phyloP scores from a whole-genome alignment of 2,888 invertebrate genomes.

The Lutraria lutraria region DNA sequence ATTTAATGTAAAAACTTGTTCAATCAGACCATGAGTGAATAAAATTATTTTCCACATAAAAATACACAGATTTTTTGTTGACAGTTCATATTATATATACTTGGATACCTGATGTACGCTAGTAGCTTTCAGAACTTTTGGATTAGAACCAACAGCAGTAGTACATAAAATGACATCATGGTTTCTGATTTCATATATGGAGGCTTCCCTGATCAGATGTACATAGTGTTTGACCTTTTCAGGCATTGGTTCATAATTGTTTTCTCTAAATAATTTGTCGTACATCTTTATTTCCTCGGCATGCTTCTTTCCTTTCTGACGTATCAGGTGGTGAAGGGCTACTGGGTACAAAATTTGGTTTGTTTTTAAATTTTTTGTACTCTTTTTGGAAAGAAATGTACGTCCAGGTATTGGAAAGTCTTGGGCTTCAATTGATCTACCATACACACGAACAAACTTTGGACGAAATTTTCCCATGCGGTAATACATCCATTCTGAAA shows the following conservation, averaged over 20 bases:
- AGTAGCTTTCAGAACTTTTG: conserved; percentile 58
- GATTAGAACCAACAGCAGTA: conserved; percentile 73
- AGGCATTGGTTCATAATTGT: conserved; percentile 42
- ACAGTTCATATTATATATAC: no score
- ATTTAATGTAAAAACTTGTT: no score
- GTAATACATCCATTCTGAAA: conserved; percentile 46
- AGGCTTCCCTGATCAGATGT: conserved; percentile 60
- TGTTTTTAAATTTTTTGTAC: conserved; percentile 55
- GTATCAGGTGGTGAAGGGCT: conserved; percentile 75
- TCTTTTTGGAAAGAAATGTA: conserved; percentile 62
- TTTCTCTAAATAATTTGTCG: conserved; percentile 61
- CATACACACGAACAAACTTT: conserved; percentile 81
- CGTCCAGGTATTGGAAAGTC: conserved; percentile 81
- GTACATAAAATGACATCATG: conserved; percentile 79
- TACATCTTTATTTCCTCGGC: conserved; percentile 58
- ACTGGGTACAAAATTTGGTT: conserved; percentile 63
- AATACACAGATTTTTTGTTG: no score
- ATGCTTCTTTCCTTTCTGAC: conserved; percentile 59
- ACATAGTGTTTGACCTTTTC: conserved; percentile 64
- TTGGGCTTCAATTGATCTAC: conserved; percentile 74
- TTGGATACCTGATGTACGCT: conserved; percentile 58
- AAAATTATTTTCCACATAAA: no score
- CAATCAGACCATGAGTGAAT: no score
- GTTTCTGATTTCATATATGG: conserved; percentile 67
- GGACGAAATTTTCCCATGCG: conserved; percentile 54